Evolutionary conservation across 2,888 invertebrate species (phyloP), one percentile per base, ranked within the genome.

Genomic region (Drosophila nigritarsus): DNA sequence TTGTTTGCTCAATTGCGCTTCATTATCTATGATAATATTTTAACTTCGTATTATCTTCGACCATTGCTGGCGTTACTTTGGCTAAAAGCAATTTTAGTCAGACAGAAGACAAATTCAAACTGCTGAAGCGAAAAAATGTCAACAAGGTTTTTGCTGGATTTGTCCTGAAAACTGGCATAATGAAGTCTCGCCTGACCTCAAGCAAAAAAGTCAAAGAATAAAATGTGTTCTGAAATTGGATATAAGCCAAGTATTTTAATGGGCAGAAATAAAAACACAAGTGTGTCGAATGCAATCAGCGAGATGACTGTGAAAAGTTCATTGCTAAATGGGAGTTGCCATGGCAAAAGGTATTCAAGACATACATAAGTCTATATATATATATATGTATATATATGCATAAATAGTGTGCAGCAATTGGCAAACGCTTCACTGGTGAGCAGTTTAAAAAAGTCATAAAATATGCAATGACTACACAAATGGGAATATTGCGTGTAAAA

Each of bases 161-260:
- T 70, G 70, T 49, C 81, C 76, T 80, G 72, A 62, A 64, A 67
- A 53, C 60, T 77, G 80, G 55, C 81, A 69, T 88, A 86, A 83
- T 80, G 81, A 83, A 87, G 79, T 45, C 61, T 30, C 15, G 56
- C 48, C 59, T 64, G 72, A 50, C 51, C 65, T 20, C 45, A 13
- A 45, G 1, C 13, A 4, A 20, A 36, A 40, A 60, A 59, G 34
- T 24, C 9, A 29, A 51, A 55, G 50, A 48, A 62, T 53, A 65
- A 61, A 76, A 74, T 70, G 27, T 29, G 27, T 29, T 29, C 27
- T 29, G 64, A 67, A 56, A 73, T 85, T 85, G 85, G 84, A 86
- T 70, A 55, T 49, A 62, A 58, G 86, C 88, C 88, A 85, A 83
- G 63, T 74, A 70, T 71, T 79, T 73, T 81, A 79, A 79, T 77